Conservation (phyloP, 2,888 invertebrate species). For the Dryobotodes eremita region DNA sequence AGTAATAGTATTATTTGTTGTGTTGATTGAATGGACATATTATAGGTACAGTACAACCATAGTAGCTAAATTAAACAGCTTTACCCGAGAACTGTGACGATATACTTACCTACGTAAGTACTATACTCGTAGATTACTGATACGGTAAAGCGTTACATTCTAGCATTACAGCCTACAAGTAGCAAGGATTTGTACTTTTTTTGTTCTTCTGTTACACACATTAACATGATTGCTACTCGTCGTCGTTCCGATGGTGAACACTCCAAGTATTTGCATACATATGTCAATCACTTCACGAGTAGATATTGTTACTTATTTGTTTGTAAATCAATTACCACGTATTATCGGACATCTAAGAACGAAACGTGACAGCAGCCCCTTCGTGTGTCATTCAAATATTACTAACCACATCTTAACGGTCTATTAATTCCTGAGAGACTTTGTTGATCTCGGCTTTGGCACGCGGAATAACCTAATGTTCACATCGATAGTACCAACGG, state of each 20-base stretch:
- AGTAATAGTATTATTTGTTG: constrained; percentile 8
- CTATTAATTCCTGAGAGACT: constrained; percentile 41
- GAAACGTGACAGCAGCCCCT: constrained; percentile 43
- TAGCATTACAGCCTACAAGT: constrained; percentile 13
- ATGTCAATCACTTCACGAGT: constrained; percentile 49
- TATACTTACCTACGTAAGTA: constrained; percentile 6
- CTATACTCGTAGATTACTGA: constrained; percentile 31
- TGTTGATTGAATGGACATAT: constrained; percentile 5
- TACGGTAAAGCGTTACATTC: constrained; percentile 23
- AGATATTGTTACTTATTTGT: constrained; percentile 44
- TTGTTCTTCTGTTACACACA: constrained; percentile 30
- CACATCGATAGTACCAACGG: constrained; percentile 30
- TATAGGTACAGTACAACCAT: not conserved
- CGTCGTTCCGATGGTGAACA: constrained; percentile 28
- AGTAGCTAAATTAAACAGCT: constrained; percentile 11
- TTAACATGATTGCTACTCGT: constrained; percentile 36
- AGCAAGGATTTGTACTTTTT: constrained; percentile 29
- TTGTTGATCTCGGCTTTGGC: constrained; percentile 25
- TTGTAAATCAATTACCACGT: constrained; percentile 53
- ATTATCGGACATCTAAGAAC: constrained; percentile 38
- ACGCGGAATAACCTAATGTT: constrained; percentile 53
- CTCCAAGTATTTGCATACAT: constrained; percentile 47
- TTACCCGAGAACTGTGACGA: constrained; percentile 15
- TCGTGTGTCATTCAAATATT: constrained; percentile 37
- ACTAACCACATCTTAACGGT: constrained; percentile 8